A percentile compares a stretch with the other conserved stretches of the same genome.
Conservation (phyloP, 2,888 invertebrate genomes). For the Sturmia bella region DNA sequence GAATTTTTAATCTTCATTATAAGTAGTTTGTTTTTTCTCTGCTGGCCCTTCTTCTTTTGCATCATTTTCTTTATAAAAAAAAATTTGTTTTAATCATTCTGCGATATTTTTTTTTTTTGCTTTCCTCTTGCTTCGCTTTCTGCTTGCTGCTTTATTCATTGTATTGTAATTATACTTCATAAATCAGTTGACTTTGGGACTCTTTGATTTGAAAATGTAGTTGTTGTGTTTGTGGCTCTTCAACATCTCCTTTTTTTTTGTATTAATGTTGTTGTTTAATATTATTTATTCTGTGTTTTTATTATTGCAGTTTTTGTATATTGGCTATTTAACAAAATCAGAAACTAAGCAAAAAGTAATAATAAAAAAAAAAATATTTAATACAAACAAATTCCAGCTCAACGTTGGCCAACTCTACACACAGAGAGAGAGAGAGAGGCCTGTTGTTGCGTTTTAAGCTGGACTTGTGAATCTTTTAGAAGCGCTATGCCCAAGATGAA, state of each 20-base stretch:
- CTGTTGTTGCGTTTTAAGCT: conserved; percentile 22
- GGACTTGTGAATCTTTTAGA: conserved; percentile 61
- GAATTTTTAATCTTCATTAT: conserved; percentile 69
- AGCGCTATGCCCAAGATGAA: conserved; percentile 46
- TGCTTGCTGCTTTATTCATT: conserved; percentile 60
- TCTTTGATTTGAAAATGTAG: conserved; percentile 62
- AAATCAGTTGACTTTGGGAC: conserved; percentile 70
- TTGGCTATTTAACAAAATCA: conserved; percentile 60
- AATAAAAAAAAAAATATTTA: conserved; percentile 3
- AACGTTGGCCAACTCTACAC: conserved; percentile 57
- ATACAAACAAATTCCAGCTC: conserved; percentile 63
- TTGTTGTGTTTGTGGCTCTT: conserved; percentile 34
- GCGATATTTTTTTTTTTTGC: conserved; percentile 22
- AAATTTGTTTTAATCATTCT: conserved; percentile 25
- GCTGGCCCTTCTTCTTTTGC: conserved; percentile 39
- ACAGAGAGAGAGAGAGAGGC: no score
- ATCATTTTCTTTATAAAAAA: conserved; percentile 59
- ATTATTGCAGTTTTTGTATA: conserved; percentile 49
- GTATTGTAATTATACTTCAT: conserved; percentile 71
- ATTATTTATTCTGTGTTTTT: conserved; percentile 62
- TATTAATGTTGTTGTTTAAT: conserved; percentile 41
- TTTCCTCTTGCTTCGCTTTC: conserved; percentile 1
- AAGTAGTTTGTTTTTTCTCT: conserved; percentile 53
- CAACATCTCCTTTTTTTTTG: conserved; percentile 2
- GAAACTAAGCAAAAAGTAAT: background rate